Percentiles rank a stretch among this genome's conserved stretches.
Evolutionary conservation across 2,797 vertebrate genomes (phyloP).

Genomic region (Sorex maritimensis): DNA sequence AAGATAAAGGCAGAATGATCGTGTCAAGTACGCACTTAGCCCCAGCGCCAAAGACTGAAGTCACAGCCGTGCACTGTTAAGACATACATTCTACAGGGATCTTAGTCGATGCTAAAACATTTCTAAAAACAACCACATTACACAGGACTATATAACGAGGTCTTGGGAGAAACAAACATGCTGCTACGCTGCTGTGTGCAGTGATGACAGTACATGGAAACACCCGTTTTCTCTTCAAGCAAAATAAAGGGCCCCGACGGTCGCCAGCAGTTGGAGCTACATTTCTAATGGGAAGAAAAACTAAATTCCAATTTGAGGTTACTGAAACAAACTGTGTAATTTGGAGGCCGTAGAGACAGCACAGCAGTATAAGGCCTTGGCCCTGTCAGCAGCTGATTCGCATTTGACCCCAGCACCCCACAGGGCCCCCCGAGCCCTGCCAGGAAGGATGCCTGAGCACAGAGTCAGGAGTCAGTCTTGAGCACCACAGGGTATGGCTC

Average conservation of each 20-base stretch:
- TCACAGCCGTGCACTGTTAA: too few species aligned
- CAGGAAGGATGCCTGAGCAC: too few species aligned
- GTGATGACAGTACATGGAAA: not conserved
- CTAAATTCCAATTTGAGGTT: not conserved
- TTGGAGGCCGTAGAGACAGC: too few species aligned
- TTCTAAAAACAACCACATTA: not conserved
- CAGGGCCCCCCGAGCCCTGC: too few species aligned
- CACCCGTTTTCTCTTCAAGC: not conserved
- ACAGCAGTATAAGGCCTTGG: too few species aligned
- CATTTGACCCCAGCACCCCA: too few species aligned
- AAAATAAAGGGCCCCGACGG: not conserved
- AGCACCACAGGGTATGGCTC: too few species aligned
- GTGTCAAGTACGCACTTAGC: not conserved
- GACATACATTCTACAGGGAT: too few species aligned
- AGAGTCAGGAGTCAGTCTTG: too few species aligned
- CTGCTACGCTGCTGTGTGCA: too few species aligned
- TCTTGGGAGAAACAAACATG: not conserved
- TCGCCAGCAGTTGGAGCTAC: not conserved
- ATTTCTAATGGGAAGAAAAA: not conserved
- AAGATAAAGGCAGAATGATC: not conserved
- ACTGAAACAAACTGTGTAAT: not conserved
- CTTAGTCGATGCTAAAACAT: not conserved
- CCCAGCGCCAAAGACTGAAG: too few species aligned
- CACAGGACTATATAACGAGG: not conserved
- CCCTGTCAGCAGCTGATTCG: too few species aligned